Evolutionary conservation across 2,797 vertebrate genomes (phyloP), one percentile per base, ranked within the genome.

Genomic region (Gambelia wislizenii): DNA sequence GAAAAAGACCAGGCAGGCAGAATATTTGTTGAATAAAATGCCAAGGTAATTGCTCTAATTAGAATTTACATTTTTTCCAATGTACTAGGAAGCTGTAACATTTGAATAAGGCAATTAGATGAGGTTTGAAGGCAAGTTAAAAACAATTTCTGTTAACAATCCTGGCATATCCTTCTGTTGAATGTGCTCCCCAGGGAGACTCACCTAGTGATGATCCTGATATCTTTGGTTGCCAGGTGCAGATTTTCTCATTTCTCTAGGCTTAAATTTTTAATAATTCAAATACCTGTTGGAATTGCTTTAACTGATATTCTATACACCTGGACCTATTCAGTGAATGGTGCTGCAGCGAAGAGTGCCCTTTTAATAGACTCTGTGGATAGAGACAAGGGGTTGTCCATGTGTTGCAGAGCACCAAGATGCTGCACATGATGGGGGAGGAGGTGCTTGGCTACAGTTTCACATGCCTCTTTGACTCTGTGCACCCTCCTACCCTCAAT

Each of bases 21-120:
- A 88, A 39, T 70, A 61, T 1, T 78, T 3, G 64, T 89, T 86
- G 93, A 94, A 92, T 89, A 92, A 91, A 92, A 74, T 18, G 81
- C 72, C 76, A 25, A 47, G 77, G 78, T 92, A 91, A 94, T 91
- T 88, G 90, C 94, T 95, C 93, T 91, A 89, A 91, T 93, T 90
- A n/a, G 22, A 36, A 87, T 56, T 69, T 89, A 92, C 94, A 95
- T 87, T 91, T 91, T 93, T 87, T 90, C 61, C n/a, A n/a, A 86
- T 94, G 94, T 92, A 96, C 89, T 47, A 80, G 94, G 94, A 92
- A 91, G 92, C 93, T 89, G 81, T 91, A 93, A 85, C 84, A 91
- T 92, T 96, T 97, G 14, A 96, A 97, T 95, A 96, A 95, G 95
- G 92, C 91, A 96, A 97, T 96, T 96, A 96, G 96, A 94, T 95